phyloP scores from a whole-genome alignment of 2,888 invertebrate genomes.

The Hydropsyche betteni region DNA sequence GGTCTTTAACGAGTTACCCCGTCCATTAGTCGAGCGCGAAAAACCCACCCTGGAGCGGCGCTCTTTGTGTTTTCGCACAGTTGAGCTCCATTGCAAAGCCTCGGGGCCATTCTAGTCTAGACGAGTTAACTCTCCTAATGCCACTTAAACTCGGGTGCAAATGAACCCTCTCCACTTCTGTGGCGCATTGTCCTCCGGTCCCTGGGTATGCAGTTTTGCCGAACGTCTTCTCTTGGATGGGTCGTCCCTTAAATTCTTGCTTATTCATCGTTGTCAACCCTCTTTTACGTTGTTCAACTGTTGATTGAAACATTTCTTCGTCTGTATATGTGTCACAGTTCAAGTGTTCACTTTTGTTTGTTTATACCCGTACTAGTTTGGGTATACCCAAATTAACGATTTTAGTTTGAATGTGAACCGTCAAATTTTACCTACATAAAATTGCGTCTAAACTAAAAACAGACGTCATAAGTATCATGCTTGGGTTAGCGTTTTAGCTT shows the following conservation, averaged over 20 bases:
- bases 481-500: too few relatives aligned
- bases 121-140: slow-evolving; percentile 21
- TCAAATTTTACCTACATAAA: too few relatives aligned
- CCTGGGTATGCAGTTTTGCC: background rate
- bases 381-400: too few relatives aligned
- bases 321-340: too few relatives aligned
- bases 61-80: slow-evolving; percentile 23
- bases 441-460: too few relatives aligned
- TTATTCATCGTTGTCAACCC: background rate
- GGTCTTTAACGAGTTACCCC: slow-evolving; percentile 10
- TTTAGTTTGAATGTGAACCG: too few relatives aligned
- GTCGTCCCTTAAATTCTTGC: background rate
- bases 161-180: slow-evolving; percentile 2
- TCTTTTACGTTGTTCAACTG: too few relatives aligned
- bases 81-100: background rate
- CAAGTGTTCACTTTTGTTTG: too few relatives aligned
- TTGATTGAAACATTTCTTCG: too few relatives aligned
- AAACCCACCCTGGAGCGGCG: background rate
- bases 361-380: too few relatives aligned
- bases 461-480: too few relatives aligned
- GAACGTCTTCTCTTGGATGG: background rate
- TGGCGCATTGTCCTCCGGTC: background rate
- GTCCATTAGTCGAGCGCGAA: slow-evolving; percentile 6
- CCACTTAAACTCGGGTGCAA: slow-evolving; percentile 27
- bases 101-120: slow-evolving; percentile 23